phyloP scores from a whole-genome alignment of 2,888 invertebrate genomes.

The Caenorhabditis angaria region DNA sequence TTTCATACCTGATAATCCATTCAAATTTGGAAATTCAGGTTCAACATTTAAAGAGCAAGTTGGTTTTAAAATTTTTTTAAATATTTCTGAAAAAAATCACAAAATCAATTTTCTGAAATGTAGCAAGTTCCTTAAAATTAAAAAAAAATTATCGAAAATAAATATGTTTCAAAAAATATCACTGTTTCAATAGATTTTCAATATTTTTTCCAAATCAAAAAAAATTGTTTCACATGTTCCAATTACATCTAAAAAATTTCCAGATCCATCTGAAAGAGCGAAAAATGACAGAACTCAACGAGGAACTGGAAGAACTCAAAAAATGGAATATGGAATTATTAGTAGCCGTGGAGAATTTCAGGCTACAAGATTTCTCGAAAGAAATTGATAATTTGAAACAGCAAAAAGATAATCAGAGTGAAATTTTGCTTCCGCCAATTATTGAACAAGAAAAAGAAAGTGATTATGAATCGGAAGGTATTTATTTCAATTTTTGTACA shows the following conservation, averaged over 20 bases:
- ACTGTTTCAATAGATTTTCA: no score
- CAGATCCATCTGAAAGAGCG: conserved; percentile 43
- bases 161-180: no score
- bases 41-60: no score
- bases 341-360: conserved; percentile 27
- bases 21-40: no score
- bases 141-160: no score
- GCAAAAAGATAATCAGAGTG: conserved; percentile 12
- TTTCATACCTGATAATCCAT: no score
- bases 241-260: not conserved
- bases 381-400: not conserved
- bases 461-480: conserved; percentile 49
- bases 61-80: no score
- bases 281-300: conserved; percentile 37
- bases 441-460: conserved; percentile 35
- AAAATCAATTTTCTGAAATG: no score
- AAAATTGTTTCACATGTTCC: no score
- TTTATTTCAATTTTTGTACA: not conserved
- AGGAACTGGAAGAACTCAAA: conserved; percentile 49
- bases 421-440: not conserved
- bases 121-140: no score
- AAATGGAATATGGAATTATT: conserved; percentile 50
- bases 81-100: no score
- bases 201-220: no score
- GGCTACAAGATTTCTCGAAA: conserved; percentile 15